Percentiles rank a stretch among this genome's conserved stretches.
phyloP scores from a whole-genome alignment of 1,140 invertebrate species.

The Cydia fagiglandana region DNA sequence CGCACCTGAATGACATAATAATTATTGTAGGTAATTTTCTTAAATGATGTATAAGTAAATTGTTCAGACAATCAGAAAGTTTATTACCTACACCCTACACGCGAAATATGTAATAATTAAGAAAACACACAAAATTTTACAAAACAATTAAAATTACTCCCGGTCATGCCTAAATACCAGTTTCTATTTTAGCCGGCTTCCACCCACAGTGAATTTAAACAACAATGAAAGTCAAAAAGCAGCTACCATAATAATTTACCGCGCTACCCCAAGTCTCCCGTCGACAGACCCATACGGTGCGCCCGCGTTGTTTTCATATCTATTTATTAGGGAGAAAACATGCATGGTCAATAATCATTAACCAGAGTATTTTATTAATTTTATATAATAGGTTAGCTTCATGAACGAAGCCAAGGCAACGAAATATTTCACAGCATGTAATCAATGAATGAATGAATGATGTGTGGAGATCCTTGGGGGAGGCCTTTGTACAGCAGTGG shows the following conservation, averaged over 20 bases:
- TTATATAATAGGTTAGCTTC: too few relatives aligned
- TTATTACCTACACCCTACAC: too few relatives aligned
- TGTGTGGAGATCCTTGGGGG: too few relatives aligned
- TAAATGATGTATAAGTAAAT: too few relatives aligned
- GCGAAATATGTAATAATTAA: neutral
- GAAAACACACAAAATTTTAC: neutral
- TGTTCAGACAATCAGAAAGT: too few relatives aligned
- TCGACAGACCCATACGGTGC: constrained; percentile 46
- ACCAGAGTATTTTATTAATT: constrained; percentile 1
- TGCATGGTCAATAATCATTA: constrained; percentile 52
- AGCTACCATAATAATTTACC: constrained; percentile 55
- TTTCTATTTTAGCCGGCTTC: constrained; percentile 30
- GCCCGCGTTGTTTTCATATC: constrained; percentile 57
- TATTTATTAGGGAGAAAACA: constrained; percentile 54
- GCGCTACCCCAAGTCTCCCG: constrained; percentile 46
- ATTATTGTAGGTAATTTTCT: too few relatives aligned
- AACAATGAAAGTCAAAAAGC: constrained; percentile 54
- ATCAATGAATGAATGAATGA: too few relatives aligned
- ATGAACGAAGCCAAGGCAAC: too few relatives aligned
- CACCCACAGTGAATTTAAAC: constrained; percentile 42
- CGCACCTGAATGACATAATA: too few relatives aligned
- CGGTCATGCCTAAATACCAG: neutral
- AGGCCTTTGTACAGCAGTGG: too few relatives aligned
- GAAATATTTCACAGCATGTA: too few relatives aligned
- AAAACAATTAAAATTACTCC: neutral